Evolutionary conservation across 2,888 invertebrate species (phyloP), one percentile per base, ranked within the genome.

Genomic region (Coecobrya sp.): DNA sequence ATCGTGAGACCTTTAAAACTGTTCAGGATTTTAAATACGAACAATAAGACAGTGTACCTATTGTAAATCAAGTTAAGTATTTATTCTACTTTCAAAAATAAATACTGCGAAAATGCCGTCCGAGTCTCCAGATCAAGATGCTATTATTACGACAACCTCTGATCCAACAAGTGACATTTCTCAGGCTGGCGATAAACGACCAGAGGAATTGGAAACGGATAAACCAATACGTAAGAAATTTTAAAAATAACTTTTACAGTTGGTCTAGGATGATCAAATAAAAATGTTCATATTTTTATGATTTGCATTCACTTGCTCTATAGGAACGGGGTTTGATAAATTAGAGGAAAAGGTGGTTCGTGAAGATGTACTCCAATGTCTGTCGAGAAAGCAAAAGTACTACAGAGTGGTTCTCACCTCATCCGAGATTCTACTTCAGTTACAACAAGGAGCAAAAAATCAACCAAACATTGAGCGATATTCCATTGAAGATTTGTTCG

Each of bases 281-380:
- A n/a, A n/a, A n/a, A n/a, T n/a, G n/a, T n/a, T n/a, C n/a, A n/a
- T n/a, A 5, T 16, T 19, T 22, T 68, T 10, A 13, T 68, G 22
- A 49, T 16, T 27, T 27, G 25, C 11, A 3, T 25, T 27, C 27
- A 5, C 1, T 68, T 30, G 16, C 36, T 73, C 22, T 82, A 19
- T 62, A 62, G 42, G n/a, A 42, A 11, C 42, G 0, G 30, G 22
- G 0, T 22, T 42, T 49, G 70, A 73, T 11, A 7, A 70, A 8
- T n/a, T 45, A 55, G 92, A 93, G 45, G 94, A 94, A 11, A 92
- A 93, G 86, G 93, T 94, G 8, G 27, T 94, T 27, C 92, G 93
- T 7, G 94, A 94, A 86, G 95, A 94, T 87, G 93, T 93, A 1
- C 92, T 95, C 8, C 85, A 91, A 16, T 95, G 95, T 42, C 62